phyloP scores from a whole-genome alignment of 1,140 invertebrate species.

The Medauroidea extradentata region DNA sequence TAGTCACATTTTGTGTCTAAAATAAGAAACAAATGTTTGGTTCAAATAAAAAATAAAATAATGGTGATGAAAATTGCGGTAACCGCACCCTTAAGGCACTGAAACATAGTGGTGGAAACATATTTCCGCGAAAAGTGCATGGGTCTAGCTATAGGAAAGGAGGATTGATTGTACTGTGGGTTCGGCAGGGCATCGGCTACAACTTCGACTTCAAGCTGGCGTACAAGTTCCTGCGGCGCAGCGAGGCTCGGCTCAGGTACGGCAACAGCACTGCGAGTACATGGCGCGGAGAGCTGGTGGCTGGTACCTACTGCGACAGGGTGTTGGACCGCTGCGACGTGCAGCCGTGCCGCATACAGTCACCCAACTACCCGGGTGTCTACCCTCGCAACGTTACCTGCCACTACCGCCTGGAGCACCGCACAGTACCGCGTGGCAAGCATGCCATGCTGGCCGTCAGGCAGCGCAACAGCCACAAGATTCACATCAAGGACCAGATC shows the following conservation, averaged over 20 bases:
- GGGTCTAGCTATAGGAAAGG: too few species aligned
- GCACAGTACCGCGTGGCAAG: constrained; percentile 62
- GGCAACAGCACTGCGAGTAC: constrained; percentile 65
- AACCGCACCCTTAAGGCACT: too few species aligned
- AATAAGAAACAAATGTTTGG: too few species aligned
- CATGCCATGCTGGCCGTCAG: constrained; percentile 66
- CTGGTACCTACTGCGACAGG: constrained; percentile 72
- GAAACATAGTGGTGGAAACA: too few species aligned
- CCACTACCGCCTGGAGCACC: constrained; percentile 69
- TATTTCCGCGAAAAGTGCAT: too few species aligned
- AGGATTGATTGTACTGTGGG: not conserved
- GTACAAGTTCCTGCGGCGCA: constrained; percentile 71
- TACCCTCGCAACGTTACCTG: constrained; percentile 82
- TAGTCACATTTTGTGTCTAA: too few species aligned
- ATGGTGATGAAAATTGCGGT: too few species aligned
- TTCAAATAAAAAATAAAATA: too few species aligned
- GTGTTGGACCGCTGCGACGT: constrained; percentile 65
- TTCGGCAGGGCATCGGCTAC: constrained; percentile 62
- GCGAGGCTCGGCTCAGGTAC: constrained; percentile 69
- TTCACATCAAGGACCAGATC: constrained; percentile 73
- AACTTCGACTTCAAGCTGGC: constrained; percentile 79
- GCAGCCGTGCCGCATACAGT: constrained; percentile 65
- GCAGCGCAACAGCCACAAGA: constrained; percentile 70
- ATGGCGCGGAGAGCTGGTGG: constrained; percentile 64
- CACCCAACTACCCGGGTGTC: constrained; percentile 80